Conservation (phyloP, 1,140 invertebrate species). For the Nasonia vitripennis region DNA sequence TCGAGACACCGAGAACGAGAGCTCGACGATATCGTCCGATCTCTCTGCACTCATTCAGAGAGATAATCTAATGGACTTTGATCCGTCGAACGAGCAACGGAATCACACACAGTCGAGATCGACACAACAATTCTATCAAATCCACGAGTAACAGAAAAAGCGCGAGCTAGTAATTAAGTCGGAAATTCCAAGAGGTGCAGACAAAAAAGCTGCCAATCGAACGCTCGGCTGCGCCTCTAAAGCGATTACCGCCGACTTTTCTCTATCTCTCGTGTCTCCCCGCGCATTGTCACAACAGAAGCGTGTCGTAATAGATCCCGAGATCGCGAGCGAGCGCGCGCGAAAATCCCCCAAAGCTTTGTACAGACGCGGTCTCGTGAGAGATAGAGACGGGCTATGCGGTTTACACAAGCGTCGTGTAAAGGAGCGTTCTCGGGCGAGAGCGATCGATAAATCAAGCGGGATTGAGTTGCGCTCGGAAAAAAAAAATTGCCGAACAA, state of each 20-base stretch:
- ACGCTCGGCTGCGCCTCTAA: slow-evolving; percentile 1
- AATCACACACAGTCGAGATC: too few relatives aligned
- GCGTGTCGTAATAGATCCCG: not conserved
- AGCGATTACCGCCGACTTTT: not conserved
- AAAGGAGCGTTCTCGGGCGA: not conserved
- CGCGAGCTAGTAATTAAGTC: not conserved
- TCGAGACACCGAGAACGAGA: too few relatives aligned
- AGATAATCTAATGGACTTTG: too few relatives aligned
- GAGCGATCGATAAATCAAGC: not conserved
- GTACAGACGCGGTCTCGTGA: not conserved
- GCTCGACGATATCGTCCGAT: too few relatives aligned
- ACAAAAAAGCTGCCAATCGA: not conserved
- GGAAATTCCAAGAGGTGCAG: not conserved
- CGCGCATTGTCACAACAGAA: not conserved
- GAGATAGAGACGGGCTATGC: not conserved
- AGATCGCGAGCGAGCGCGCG: not conserved
- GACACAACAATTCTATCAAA: too few relatives aligned
- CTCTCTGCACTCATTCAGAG: too few relatives aligned
- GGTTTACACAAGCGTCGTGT: not conserved
- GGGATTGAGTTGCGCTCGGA: not conserved
- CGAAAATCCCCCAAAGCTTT: not conserved
- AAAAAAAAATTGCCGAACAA: not conserved
- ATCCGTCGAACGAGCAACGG: too few relatives aligned
- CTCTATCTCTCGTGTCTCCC: not conserved
- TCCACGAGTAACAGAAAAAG: too few relatives aligned